These are phyloP conservation scores for Pseudobourletiella spinata DNA, from an alignment of 1,140 invertebrate species.

Conservation along the genomic window DNA sequence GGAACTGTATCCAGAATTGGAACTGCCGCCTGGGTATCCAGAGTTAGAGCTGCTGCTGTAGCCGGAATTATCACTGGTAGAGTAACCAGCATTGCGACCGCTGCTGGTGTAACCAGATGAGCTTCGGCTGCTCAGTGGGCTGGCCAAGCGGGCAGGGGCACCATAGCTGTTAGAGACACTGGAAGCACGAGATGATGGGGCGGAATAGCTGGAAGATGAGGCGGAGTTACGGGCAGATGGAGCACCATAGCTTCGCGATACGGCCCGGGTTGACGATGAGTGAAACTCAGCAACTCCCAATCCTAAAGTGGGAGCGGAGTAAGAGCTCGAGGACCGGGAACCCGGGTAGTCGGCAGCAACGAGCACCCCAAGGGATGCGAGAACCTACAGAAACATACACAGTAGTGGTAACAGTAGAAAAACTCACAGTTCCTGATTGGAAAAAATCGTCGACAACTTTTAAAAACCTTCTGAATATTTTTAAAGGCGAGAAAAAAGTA, in stretches of 20 bases:
- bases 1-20: constrained; percentile 6
- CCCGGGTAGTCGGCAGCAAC: constrained; percentile 13
- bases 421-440: not conserved
- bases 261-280: not conserved
- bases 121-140: not conserved
- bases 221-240: constrained; percentile 15
- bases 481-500: not conserved
- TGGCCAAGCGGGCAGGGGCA: not conserved
- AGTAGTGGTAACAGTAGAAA: not conserved
- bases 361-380: constrained; percentile 19
- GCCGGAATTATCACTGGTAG: not conserved
- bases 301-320: not conserved
- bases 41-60: not conserved
- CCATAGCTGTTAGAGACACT: not conserved
- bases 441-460: not conserved
- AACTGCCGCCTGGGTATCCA: not conserved
- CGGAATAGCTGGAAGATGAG: not conserved
- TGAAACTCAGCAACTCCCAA: constrained; percentile 1
- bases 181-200: not conserved
- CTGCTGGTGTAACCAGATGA: not conserved
- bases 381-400: not conserved
- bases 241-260: constrained; percentile 9
- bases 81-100: not conserved
- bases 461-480: not conserved
- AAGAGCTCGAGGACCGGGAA: not conserved